Evolutionary conservation across 1,140 invertebrate species (phyloP).

Genomic region (Sesamia nonagrioides): DNA sequence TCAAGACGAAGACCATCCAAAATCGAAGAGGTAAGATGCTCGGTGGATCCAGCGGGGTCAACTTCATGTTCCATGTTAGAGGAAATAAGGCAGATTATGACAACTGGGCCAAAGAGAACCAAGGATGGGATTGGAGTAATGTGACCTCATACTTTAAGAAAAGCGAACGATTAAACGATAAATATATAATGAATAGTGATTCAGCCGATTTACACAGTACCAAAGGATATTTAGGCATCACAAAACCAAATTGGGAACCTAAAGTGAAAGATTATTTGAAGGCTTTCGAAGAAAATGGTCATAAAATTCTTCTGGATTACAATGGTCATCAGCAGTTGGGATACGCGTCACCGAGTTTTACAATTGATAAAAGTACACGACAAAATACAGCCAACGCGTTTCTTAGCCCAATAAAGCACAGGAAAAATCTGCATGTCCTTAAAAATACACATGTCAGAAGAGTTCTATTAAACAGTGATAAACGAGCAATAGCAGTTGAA

Average conservation of each 20-base stretch:
- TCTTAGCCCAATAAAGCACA: conserved; percentile 90
- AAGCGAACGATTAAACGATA: conserved; percentile 93
- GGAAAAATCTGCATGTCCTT: conserved; percentile 92
- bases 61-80: conserved; percentile 97
- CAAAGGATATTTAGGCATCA: conserved; percentile 64
- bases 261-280: conserved; percentile 87
- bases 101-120: conserved; percentile 93
- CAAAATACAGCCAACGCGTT: conserved; percentile 96
- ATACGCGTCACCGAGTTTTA: conserved; percentile 94
- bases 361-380: conserved; percentile 92
- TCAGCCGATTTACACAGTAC: conserved; percentile 36
- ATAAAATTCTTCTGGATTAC: conserved; percentile 92
- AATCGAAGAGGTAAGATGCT: conserved; percentile 91
- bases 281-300: conserved; percentile 94
- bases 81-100: conserved; percentile 94
- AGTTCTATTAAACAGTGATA: conserved; percentile 90
- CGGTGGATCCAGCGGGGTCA: conserved; percentile 95
- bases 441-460: conserved; percentile 91
- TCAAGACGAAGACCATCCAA: conserved; percentile 88
- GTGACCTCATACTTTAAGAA: conserved; percentile 94
- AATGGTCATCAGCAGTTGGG: conserved; percentile 93
- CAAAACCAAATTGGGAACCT: conserved; percentile 89
- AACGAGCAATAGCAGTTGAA: conserved; percentile 79
- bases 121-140: conserved; percentile 94
- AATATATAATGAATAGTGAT: conserved; percentile 89